phyloP scores from a whole-genome alignment of 2,888 invertebrate genomes.

The Epirrhoe alternata region DNA sequence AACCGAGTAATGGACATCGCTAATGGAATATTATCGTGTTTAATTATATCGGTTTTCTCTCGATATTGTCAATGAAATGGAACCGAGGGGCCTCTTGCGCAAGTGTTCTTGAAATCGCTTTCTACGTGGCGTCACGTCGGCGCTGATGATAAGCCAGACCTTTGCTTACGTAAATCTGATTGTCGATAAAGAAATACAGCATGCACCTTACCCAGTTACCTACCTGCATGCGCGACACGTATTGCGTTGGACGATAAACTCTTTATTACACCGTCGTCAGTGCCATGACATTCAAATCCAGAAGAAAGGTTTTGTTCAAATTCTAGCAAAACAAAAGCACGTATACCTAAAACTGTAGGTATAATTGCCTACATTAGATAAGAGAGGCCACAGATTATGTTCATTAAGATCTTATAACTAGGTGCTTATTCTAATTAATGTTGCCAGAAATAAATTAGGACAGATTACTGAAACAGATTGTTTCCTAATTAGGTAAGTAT shows the following conservation, averaged over 20 bases:
- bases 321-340: not conserved
- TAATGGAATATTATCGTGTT: conserved; percentile 34
- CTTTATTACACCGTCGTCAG: conserved; percentile 36
- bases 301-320: not conserved
- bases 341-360: too few species aligned
- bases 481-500: not conserved
- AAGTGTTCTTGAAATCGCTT: conserved; percentile 78
- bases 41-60: conserved; percentile 35
- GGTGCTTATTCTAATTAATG: too few species aligned
- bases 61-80: conserved; percentile 60
- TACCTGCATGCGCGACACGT: conserved; percentile 36
- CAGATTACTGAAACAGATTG: too few species aligned
- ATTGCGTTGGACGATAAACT: conserved; percentile 45
- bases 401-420: too few species aligned
- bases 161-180: conserved; percentile 72
- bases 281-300: conserved; percentile 31
- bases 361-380: too few species aligned
- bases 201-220: conserved; percentile 50
- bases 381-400: too few species aligned
- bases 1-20: conserved; percentile 6
- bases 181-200: conserved; percentile 54
- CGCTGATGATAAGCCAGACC: conserved; percentile 66
- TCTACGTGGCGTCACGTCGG: conserved; percentile 70
- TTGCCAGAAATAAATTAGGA: too few species aligned
- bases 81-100: conserved; percentile 67